phyloP scores from a whole-genome alignment of 2,888 invertebrate genomes.

The Nephrotoma appendiculata region DNA sequence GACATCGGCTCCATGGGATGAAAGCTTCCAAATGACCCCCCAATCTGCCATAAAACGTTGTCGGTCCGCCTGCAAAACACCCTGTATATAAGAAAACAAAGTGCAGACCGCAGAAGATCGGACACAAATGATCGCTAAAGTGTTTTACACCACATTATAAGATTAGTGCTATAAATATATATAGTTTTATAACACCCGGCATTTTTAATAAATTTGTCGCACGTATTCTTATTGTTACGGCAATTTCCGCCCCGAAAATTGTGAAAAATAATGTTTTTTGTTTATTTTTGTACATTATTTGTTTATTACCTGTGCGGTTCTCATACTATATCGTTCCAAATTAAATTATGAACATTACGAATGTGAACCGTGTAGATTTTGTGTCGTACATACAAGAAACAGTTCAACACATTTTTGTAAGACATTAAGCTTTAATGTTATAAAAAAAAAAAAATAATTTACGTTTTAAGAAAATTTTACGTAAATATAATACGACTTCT shows the following conservation, averaged over 20 bases:
- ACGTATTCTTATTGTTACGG: neutral
- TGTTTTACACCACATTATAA: too few relatives aligned
- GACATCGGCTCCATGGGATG: too few relatives aligned
- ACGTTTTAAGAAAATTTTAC: neutral
- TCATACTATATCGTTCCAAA: neutral
- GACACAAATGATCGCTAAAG: too few relatives aligned
- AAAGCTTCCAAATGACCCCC: too few relatives aligned
- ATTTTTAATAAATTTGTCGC: neutral
- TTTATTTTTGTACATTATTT: neutral
- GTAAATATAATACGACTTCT: slow-evolving; percentile 1
- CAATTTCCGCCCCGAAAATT: neutral
- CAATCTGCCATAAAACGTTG: too few relatives aligned
- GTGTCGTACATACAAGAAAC: neutral
- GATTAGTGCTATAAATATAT: neutral
- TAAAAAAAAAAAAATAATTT: neutral
- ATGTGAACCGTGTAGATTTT: neutral
- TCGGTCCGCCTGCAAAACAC: too few relatives aligned
- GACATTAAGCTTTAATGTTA: neutral
- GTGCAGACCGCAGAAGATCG: too few relatives aligned
- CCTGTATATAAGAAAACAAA: too few relatives aligned
- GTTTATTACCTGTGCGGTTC: neutral
- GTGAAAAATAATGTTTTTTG: neutral
- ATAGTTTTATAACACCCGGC: neutral
- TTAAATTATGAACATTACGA: neutral
- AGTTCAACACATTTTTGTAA: neutral